Percentiles rank a stretch among this genome's conserved stretches.
Conservation (phyloP, 2,113 vertebrate genomes). For the Mobula hypostoma region DNA sequence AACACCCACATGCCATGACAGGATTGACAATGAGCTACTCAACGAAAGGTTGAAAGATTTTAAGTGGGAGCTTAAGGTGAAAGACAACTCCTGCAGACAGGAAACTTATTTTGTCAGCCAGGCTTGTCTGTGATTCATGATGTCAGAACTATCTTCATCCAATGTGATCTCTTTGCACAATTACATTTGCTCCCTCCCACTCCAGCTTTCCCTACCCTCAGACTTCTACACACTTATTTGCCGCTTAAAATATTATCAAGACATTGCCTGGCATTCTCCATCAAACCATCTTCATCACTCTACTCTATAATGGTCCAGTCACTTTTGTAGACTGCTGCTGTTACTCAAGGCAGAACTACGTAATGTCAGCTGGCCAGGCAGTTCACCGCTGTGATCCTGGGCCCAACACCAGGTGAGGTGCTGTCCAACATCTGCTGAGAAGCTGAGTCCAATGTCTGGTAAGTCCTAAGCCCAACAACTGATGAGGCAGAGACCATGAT, state of each 20-base stretch:
- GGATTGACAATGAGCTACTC: constrained; percentile 22
- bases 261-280: not conserved
- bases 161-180: not conserved
- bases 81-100: constrained; percentile 26
- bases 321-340: not conserved
- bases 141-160: constrained; percentile 29
- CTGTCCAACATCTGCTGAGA: not conserved
- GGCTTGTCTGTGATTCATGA: not conserved
- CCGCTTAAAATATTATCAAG: not conserved
- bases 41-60: constrained; percentile 24
- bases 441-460: not conserved
- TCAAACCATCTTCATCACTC: not conserved
- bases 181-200: not conserved
- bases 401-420: not conserved
- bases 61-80: constrained; percentile 34
- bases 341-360: not conserved
- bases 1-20: constrained; percentile 33
- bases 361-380: not conserved
- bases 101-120: constrained; percentile 26
- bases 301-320: not conserved
- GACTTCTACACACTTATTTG: not conserved
- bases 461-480: not conserved
- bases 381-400: not conserved
- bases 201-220: not conserved
- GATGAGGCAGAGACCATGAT: not conserved